phyloP scores from a whole-genome alignment of 35 echinoderm and acorn worm species.

The Anneissia japonica region DNA sequence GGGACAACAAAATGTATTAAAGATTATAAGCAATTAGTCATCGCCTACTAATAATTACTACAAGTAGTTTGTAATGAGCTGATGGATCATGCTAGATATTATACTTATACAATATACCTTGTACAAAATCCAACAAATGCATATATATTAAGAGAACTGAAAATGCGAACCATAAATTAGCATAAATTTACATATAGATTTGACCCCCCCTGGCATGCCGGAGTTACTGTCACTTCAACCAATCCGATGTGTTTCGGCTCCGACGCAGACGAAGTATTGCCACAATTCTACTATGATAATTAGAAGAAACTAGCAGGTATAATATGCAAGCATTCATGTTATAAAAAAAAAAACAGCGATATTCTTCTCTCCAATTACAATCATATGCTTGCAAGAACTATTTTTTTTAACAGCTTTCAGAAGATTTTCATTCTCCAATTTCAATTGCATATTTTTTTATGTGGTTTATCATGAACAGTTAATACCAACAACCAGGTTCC shows the following conservation, averaged over 20 bases:
- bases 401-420: no score
- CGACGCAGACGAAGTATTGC: background rate
- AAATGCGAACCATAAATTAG: background rate
- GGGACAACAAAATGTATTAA: no score
- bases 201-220: background rate
- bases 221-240: background rate
- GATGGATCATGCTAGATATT: no score
- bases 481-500: no score
- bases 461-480: no score
- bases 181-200: background rate
- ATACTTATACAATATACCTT: background rate
- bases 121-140: no score
- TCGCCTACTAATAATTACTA: no score
- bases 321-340: background rate
- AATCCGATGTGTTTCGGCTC: background rate
- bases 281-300: background rate
- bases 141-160: background rate
- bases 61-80: no score
- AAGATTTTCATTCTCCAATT: no score
- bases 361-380: background rate
- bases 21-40: no score
- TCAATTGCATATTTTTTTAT: no score
- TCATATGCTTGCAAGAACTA: no score
- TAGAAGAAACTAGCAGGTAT: background rate
- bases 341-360: background rate